These are phyloP conservation scores for Elmis aenea DNA, from an alignment of 2,888 invertebrate genomes.

Conservation along the genomic window DNA sequence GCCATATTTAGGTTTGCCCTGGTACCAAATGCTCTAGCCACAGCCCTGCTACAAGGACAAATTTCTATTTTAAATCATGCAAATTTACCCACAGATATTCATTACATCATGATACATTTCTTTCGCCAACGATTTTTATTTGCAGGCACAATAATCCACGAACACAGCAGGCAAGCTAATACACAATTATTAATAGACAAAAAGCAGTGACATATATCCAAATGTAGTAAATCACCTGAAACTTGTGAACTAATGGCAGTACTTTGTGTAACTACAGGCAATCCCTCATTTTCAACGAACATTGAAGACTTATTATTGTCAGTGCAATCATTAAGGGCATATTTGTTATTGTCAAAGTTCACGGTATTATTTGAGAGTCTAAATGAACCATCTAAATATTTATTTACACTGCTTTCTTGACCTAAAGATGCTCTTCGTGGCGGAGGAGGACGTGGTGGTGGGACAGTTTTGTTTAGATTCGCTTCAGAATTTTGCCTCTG, in stretches of 20 bases:
- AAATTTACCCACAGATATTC: no score
- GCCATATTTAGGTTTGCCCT: no score
- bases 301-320: constrained; percentile 27
- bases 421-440: constrained; percentile 42
- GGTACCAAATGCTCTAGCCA: no score
- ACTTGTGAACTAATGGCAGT: constrained; percentile 27
- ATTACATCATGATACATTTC: no score
- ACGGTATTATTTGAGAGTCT: constrained; percentile 2
- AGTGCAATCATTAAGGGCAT: constrained; percentile 12
- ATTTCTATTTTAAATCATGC: no score
- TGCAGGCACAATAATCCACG: no score
- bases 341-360: constrained; percentile 10
- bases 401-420: constrained; percentile 4
- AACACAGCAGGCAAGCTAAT: no score
- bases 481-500: no score
- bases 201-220: no score
- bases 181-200: no score
- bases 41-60: no score
- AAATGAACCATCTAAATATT: constrained; percentile 1
- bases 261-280: constrained; percentile 33
- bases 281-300: constrained; percentile 33
- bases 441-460: constrained; percentile 42
- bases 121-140: no score
- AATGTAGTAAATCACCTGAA: constrained; percentile 29
- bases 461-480: constrained; percentile 25